Percentiles rank a stretch among this genome's conserved stretches.
These are phyloP conservation scores for Microcebus griseorufus DNA, from an alignment of 2,113 vertebrate species.

Conservation along the genomic window DNA sequence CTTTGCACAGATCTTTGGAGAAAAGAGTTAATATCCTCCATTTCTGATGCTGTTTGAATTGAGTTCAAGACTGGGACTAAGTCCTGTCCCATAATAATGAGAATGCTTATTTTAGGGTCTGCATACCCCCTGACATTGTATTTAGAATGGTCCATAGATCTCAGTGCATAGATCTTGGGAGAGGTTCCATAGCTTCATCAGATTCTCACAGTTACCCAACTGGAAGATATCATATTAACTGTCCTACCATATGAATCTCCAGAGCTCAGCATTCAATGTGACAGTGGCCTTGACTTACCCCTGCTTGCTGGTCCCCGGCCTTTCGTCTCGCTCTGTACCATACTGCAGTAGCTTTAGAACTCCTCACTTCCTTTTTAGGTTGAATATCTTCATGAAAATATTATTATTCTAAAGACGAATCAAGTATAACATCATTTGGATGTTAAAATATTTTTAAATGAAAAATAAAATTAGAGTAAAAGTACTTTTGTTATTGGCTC, in stretches of 20 bases:
- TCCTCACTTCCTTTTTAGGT: neutral
- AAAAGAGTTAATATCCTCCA: neutral
- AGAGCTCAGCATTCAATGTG: neutral
- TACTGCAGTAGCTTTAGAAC: neutral
- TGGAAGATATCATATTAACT: neutral
- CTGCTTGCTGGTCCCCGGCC: neutral
- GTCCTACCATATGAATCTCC: neutral
- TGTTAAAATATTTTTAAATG: conserved; percentile 38
- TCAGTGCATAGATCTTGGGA: neutral
- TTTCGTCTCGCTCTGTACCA: neutral
- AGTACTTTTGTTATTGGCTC: neutral
- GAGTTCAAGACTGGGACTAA: neutral
- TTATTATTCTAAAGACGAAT: neutral
- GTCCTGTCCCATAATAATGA: neutral
- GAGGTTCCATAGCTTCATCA: neutral
- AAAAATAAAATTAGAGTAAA: conserved; percentile 30
- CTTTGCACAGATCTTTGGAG: conserved; percentile 18
- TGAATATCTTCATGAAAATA: neutral
- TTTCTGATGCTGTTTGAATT: conserved; percentile 2
- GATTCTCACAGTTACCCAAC: neutral
- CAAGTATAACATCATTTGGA: neutral
- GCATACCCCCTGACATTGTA: neutral
- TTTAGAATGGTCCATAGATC: neutral
- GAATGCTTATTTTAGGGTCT: neutral
- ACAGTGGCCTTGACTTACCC: neutral